A percentile compares a stretch with the other conserved stretches of the same genome.
Conservation (phyloP, 2,888 invertebrate genomes). For the Caenorhabditis afra region DNA sequence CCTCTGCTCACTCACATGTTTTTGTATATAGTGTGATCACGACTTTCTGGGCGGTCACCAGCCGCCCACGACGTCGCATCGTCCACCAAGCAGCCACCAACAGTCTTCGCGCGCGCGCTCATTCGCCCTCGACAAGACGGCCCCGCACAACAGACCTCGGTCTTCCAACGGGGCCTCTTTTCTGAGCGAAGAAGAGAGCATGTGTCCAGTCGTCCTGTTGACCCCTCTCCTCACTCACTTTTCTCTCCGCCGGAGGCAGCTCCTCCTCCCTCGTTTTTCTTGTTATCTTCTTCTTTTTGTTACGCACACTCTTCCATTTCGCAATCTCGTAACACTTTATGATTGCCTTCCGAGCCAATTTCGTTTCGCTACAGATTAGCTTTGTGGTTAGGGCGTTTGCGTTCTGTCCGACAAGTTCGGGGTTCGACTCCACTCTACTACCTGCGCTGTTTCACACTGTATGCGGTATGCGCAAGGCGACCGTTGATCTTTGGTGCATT, state of each 20-base stretch:
- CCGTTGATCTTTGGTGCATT: constrained; percentile 28
- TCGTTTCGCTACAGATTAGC: neutral
- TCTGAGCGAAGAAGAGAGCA: neutral
- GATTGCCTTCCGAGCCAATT: neutral
- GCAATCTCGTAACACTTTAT: neutral
- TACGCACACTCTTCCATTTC: constrained; percentile 7
- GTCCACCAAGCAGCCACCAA: neutral
- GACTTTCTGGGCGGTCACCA: constrained; percentile 19
- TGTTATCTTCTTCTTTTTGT: constrained; percentile 19
- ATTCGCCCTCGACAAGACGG: neutral
- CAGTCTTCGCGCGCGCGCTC: constrained; percentile 13
- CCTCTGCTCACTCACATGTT: constrained; percentile 27
- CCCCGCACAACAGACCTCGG: neutral
- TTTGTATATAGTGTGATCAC: constrained; percentile 50
- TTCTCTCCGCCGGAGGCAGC: neutral
- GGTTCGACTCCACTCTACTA: neutral
- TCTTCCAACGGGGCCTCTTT: neutral
- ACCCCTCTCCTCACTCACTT: constrained; percentile 9
- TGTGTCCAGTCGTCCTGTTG: constrained; percentile 18
- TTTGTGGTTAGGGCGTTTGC: neutral
- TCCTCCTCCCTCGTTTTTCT: neutral
- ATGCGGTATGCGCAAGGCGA: neutral
- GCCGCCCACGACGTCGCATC: neutral
- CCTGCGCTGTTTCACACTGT: neutral
- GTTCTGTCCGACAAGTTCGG: neutral